Conservation (phyloP, 2,888 invertebrate genomes). For the Agonopterix subpropinquella region DNA sequence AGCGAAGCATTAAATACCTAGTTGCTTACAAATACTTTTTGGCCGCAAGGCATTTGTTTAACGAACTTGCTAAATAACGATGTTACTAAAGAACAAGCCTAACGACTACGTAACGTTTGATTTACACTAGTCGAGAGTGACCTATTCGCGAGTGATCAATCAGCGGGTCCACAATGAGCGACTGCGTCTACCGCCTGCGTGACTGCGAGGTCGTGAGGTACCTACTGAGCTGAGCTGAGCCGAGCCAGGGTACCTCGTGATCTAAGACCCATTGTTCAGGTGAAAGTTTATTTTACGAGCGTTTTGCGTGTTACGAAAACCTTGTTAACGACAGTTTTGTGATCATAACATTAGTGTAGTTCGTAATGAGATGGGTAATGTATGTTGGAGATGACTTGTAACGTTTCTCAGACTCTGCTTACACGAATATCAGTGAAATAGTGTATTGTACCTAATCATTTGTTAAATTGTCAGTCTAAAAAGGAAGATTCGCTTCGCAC, state of each 20-base stretch:
- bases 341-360: constrained; percentile 6
- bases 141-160: constrained; percentile 43
- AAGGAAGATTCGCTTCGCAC: no score
- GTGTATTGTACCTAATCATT: no score
- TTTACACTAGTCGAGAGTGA: constrained; percentile 17
- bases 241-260: constrained; percentile 27
- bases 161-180: constrained; percentile 24
- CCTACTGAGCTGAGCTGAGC: no score
- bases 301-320: constrained; percentile 60
- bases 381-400: no score
- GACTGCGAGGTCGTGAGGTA: constrained; percentile 45
- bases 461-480: no score
- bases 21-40: no score
- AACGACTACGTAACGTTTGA: background rate
- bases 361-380: constrained; percentile 6
- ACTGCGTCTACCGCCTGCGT: constrained; percentile 38
- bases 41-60: no score
- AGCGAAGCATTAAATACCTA: no score
- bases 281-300: constrained; percentile 60
- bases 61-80: no score
- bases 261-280: constrained; percentile 51
- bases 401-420: no score
- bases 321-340: constrained; percentile 29
- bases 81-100: no score
- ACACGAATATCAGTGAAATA: no score